phyloP scores from a whole-genome alignment of 2,113 vertebrate species.

The Castor canadensis region DNA sequence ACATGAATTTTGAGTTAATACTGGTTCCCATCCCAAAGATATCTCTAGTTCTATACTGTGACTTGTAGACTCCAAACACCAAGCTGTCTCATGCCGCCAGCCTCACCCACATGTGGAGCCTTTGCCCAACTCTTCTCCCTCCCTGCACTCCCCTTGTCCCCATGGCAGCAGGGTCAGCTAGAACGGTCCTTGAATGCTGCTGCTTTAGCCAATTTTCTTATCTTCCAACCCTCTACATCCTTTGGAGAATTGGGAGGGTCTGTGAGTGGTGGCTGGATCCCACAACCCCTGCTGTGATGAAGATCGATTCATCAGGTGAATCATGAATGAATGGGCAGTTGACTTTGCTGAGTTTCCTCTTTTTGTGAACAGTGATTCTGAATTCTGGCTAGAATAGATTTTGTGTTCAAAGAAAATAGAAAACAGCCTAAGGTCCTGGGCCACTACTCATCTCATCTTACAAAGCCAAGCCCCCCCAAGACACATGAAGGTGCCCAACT shows the following conservation, averaged over 20 bases:
- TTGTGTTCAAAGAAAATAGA: neutral
- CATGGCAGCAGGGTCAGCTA: neutral
- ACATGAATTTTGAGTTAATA: neutral
- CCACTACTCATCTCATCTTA: neutral
- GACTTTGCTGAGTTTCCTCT: neutral
- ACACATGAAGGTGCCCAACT: rapidly evolving
- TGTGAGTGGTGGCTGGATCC: neutral
- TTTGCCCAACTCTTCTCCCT: neutral
- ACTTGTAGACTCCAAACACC: too few species aligned
- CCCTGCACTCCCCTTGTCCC: neutral
- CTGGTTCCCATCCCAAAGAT: neutral
- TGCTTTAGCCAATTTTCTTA: neutral
- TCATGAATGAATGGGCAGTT: neutral
- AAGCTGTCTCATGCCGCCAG: too few species aligned
- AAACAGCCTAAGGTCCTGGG: neutral
- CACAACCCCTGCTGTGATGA: neutral
- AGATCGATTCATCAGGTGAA: neutral
- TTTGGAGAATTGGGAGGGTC: neutral
- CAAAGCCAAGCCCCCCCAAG: neutral
- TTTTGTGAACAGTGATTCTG: neutral
- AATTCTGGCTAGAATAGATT: neutral
- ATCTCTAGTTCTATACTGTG: neutral
- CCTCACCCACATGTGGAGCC: neutral
- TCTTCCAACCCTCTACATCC: rapidly evolving
- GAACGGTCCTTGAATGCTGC: rapidly evolving